phyloP scores from a whole-genome alignment of 2,113 vertebrate genomes.

The Mormyrus lacerda region DNA sequence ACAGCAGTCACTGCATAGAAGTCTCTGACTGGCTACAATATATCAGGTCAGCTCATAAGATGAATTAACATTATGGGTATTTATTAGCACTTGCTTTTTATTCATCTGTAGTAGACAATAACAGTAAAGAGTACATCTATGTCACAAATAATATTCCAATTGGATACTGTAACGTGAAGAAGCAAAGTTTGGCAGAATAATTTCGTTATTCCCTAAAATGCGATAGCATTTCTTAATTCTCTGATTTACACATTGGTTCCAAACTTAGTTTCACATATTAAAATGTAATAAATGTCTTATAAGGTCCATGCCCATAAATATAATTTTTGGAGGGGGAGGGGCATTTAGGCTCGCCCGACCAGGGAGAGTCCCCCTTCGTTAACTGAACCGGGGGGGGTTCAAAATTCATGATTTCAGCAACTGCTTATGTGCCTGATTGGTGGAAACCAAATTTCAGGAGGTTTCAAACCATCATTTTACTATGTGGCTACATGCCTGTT shows the following conservation, averaged over 20 bases:
- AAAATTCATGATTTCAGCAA: not conserved
- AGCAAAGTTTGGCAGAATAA: not conserved
- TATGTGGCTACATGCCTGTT: not conserved
- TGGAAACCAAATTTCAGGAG: not conserved
- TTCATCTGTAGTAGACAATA: not conserved
- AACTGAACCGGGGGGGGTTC: not conserved
- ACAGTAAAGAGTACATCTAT: not conserved
- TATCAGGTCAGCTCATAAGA: not conserved
- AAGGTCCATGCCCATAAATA: not conserved
- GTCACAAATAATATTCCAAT: not conserved
- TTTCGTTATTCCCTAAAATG: not conserved
- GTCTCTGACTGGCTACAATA: not conserved
- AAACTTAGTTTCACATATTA: not conserved
- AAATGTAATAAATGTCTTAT: not conserved
- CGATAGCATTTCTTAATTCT: not conserved
- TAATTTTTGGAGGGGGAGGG: too few relatives aligned
- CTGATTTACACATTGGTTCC: not conserved
- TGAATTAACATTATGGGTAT: not conserved
- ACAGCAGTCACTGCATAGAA: not conserved
- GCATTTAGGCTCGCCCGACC: too few relatives aligned
- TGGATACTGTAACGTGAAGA: not conserved
- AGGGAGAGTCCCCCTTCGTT: too few relatives aligned
- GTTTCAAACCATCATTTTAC: not conserved
- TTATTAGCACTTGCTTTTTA: not conserved
- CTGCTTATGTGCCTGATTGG: not conserved